Evolutionary conservation across 37 sponge, comb jelly and placozoan species (phyloP), one percentile per base, ranked within the genome.

Genomic region (Beroe ovata): DNA sequence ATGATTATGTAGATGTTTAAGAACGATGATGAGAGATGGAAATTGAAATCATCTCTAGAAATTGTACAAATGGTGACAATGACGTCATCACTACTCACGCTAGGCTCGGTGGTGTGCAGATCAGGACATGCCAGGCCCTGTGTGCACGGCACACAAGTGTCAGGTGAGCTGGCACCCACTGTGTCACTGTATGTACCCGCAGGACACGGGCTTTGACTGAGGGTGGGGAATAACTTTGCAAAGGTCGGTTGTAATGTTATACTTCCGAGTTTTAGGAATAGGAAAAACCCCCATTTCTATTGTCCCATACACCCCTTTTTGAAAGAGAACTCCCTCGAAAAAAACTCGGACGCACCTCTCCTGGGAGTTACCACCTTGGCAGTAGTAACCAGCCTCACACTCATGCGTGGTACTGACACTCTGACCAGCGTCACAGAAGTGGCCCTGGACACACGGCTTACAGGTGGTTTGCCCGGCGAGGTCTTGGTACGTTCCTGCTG

Each of bases 301-400:
- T n/a, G n/a, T n/a, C n/a, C n/a, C n/a, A n/a, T n/a, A n/a, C n/a
- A n/a, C n/a, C n/a, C n/a, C n/a, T n/a, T n/a, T n/a, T n/a, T n/a
- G n/a, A n/a, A n/a, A 19, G n/a, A n/a, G n/a, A n/a, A n/a, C n/a
- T n/a, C n/a, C n/a, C n/a, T n/a, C n/a, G n/a, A n/a, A n/a, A n/a
- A n/a, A n/a, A n/a, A n/a, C n/a, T n/a, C n/a, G n/a, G n/a, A 77
- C 84, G 1, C 84, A 77, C 84, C 26, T 77, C 20, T 33, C 54
- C 38, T 41, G 26, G 11, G 84, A 39, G 54, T 39, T 77, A 39
- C 39, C 34, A 21, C 58, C 47, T 20, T 11, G 6, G 25, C 84
- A 77, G 28, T 77, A 77, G 54, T 41, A 77, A 14, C 84, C 84
- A 26, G 47, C 84, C 84, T 77, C 84, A 77, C 84, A 77, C 54